Evolutionary conservation across 2,113 vertebrate species (phyloP).

Genomic region (Takifugu flavidus): DNA sequence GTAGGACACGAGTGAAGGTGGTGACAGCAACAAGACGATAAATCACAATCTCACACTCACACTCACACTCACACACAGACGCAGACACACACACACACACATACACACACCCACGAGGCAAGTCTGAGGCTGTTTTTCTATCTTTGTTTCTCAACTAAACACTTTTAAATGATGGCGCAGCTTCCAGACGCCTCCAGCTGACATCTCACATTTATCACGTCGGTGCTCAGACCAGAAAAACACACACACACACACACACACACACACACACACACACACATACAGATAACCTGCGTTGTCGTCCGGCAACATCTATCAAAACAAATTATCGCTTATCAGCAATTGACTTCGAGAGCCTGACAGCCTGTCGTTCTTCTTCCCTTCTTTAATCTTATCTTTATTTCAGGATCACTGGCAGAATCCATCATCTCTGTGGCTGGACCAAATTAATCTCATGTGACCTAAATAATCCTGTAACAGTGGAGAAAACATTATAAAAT

Average conservation of each 20-base stretch:
- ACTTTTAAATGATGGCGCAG: conserved; percentile 18
- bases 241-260: neutral
- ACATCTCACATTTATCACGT: conserved; percentile 58
- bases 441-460: conserved; percentile 7
- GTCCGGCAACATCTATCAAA: conserved; percentile 32
- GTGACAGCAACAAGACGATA: conserved; percentile 19
- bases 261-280: conserved; percentile 19
- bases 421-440: conserved; percentile 2
- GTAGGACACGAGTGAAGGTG: conserved; percentile 24
- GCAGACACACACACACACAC: conserved; percentile 1
- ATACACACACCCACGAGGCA: neutral
- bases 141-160: too few relatives aligned
- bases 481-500: too few relatives aligned
- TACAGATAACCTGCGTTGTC: conserved; percentile 18
- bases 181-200: conserved; percentile 35
- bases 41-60: conserved; percentile 6
- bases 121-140: too few relatives aligned
- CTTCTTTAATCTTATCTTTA: neutral
- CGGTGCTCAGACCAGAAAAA: neutral
- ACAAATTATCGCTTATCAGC: conserved; percentile 23
- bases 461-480: neutral
- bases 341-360: conserved; percentile 7
- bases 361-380: conserved; percentile 12
- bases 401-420: conserved; percentile 14
- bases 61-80: neutral